phyloP scores from a whole-genome alignment of 2,113 vertebrate species.

The Crotalus viridis region DNA sequence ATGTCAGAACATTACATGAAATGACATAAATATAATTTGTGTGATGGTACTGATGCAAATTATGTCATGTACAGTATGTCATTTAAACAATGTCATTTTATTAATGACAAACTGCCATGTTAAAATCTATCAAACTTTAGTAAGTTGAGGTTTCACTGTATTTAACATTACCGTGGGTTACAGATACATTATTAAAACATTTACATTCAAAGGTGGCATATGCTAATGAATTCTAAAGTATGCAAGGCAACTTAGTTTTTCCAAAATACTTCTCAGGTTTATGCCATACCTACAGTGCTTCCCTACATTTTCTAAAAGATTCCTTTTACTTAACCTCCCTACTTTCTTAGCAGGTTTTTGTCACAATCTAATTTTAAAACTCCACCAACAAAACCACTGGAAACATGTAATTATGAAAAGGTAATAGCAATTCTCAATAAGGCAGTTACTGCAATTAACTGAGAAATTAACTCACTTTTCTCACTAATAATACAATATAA shows the following conservation, averaged over 20 bases:
- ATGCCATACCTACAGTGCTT: background rate
- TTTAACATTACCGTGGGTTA: background rate
- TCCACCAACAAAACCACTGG: background rate
- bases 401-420: background rate
- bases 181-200: background rate
- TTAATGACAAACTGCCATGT: background rate
- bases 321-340: background rate
- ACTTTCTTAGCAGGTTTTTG: background rate
- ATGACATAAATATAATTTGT: background rate
- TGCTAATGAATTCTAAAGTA: background rate
- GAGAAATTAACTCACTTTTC: background rate
- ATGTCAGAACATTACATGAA: background rate
- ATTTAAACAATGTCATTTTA: background rate
- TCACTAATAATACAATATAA: background rate
- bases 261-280: background rate
- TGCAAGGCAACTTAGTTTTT: background rate
- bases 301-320: background rate
- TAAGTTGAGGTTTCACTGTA: background rate
- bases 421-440: conserved; percentile 1
- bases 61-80: background rate
- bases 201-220: background rate
- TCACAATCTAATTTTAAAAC: background rate
- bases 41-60: background rate
- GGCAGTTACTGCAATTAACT: background rate
- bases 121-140: background rate